phyloP scores from a whole-genome alignment of 2,888 invertebrate species.

The Neria commutata region DNA sequence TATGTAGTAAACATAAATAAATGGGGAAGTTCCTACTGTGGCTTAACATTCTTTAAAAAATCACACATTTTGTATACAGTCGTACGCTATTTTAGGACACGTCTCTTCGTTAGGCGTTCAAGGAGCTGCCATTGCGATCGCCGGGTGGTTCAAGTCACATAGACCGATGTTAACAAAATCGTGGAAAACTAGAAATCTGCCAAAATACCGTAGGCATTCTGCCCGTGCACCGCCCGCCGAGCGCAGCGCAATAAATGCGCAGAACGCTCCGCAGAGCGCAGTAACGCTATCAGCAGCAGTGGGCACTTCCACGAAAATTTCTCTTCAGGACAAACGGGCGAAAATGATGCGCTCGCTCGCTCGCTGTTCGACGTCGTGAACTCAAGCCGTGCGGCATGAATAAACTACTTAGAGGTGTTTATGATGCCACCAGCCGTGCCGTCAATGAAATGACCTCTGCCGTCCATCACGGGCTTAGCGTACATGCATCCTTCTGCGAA shows the following conservation, averaged over 20 bases:
- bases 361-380: conserved; percentile 1
- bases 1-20: too few species aligned
- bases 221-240: background rate
- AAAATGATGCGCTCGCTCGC: conserved; percentile 26
- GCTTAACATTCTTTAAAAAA: too few species aligned
- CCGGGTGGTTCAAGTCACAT: too few species aligned
- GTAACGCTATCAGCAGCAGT: conserved; percentile 27
- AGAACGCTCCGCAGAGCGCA: conserved; percentile 4
- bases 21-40: too few species aligned
- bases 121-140: too few species aligned
- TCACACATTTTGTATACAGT: too few species aligned
- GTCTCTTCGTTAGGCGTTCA: too few species aligned
- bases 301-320: conserved; percentile 39
- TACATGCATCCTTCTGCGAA: background rate
- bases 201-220: background rate
- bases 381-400: conserved; percentile 38
- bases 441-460: conserved; percentile 44
- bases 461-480: background rate
- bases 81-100: too few species aligned
- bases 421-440: conserved; percentile 49
- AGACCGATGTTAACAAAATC: too few species aligned
- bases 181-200: too few species aligned
- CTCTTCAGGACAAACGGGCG: conserved; percentile 9
- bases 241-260: conserved; percentile 39
- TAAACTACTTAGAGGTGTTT: conserved; percentile 53